Evolutionary conservation across 2,888 invertebrate species (phyloP).

Genomic region (Oegoconia quadripuncta): DNA sequence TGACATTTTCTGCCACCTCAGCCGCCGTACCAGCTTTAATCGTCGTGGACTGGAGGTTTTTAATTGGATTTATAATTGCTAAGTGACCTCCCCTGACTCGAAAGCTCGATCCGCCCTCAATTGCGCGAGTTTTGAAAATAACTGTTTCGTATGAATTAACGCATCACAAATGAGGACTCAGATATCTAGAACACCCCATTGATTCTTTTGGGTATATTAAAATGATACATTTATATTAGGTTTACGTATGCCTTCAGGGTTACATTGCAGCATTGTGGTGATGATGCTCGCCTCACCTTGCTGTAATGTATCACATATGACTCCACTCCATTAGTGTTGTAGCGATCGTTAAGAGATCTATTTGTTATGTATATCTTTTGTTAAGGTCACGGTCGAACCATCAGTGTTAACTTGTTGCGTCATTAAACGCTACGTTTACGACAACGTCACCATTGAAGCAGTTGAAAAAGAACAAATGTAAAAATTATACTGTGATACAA

Average conservation of each 20-base stretch:
- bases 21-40: too few species aligned
- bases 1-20: too few species aligned
- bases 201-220: constrained; percentile 25
- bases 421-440: not conserved
- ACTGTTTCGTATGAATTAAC: too few species aligned
- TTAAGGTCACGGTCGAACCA: constrained; percentile 50
- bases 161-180: too few species aligned
- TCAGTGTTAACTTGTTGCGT: constrained; percentile 9
- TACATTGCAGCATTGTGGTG: constrained; percentile 26
- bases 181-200: constrained; percentile 3
- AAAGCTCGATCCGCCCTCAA: too few species aligned
- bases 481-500: too few species aligned
- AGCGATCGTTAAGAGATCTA: constrained; percentile 48
- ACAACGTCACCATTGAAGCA: too few species aligned
- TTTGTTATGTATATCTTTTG: constrained; percentile 41
- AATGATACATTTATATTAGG: constrained; percentile 23
- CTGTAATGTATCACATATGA: constrained; percentile 45
- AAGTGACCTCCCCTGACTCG: too few species aligned
- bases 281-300: constrained; percentile 50
- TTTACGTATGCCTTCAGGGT: constrained; percentile 39
- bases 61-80: too few species aligned
- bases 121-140: too few species aligned
- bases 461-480: too few species aligned
- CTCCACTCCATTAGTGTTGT: constrained; percentile 47
- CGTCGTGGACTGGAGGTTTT: too few species aligned